Evolutionary conservation across 2,113 vertebrate genomes (phyloP).

Genomic region (Colistium nudipinnis): DNA sequence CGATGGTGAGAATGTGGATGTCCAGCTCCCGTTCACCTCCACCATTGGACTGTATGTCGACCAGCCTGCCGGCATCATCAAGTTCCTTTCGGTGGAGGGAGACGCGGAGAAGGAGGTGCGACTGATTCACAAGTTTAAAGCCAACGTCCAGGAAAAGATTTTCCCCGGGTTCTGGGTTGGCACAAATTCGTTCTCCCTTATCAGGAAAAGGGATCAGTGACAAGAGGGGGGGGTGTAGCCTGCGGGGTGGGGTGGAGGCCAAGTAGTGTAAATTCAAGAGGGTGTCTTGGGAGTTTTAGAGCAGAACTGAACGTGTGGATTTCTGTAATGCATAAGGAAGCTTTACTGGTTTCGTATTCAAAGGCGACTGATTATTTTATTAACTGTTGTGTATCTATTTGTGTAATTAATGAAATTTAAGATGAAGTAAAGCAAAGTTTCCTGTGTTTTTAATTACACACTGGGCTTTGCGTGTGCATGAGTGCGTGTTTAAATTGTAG

Average conservation of each 20-base stretch:
- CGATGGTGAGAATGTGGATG: conserved; percentile 71
- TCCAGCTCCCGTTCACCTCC: conserved; percentile 36
- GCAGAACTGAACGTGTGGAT: conserved; percentile 16
- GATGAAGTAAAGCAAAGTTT: neutral
- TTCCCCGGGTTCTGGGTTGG: conserved; percentile 81
- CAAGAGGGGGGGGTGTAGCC: neutral
- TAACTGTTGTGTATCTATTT: conserved; percentile 18
- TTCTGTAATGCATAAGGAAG: conserved; percentile 44
- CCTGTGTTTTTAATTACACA: conserved; percentile 21
- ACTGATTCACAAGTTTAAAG: conserved; percentile 74
- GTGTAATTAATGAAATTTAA: conserved; percentile 21
- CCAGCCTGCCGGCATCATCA: conserved; percentile 80
- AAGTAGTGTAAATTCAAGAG: conserved; percentile 14
- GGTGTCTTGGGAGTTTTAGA: conserved; percentile 4
- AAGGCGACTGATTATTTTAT: neutral
- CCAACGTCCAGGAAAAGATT: conserved; percentile 66
- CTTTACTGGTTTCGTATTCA: neutral
- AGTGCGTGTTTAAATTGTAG: conserved; percentile 29
- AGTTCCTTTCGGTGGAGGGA: conserved; percentile 74
- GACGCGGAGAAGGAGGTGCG: conserved; percentile 68
- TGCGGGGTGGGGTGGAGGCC: no score
- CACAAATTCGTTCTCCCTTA: conserved; percentile 71
- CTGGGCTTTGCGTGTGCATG: conserved; percentile 19
- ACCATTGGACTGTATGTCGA: conserved; percentile 78
- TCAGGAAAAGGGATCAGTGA: conserved; percentile 72